A percentile compares a stretch with the other conserved stretches of the same genome.
Conservation (phyloP, 2,888 invertebrate species). For the Aphodius sticticus region DNA sequence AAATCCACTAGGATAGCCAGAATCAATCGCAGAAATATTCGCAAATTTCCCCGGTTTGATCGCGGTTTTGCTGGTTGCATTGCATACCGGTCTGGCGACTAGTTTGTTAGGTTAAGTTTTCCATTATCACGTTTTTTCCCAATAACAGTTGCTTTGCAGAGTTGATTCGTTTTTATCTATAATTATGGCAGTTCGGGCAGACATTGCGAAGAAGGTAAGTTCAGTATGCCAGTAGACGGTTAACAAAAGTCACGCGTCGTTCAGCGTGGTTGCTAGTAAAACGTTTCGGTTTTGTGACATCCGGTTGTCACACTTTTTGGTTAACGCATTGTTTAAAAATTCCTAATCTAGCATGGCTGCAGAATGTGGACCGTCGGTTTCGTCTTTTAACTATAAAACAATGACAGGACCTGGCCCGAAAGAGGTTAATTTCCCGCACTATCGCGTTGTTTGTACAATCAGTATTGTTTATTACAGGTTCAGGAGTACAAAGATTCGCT, state of each 20-base stretch:
- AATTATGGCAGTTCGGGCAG: not conserved
- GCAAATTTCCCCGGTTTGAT: not conserved
- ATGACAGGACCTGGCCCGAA: not conserved
- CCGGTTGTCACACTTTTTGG: not conserved
- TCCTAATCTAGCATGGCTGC: slow-evolving; percentile 4
- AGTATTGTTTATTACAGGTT: slow-evolving; percentile 67
- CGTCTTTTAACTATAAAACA: not conserved
- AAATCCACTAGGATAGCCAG: not conserved
- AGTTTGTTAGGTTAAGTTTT: not conserved
- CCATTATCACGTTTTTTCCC: not conserved
- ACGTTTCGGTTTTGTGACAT: not conserved
- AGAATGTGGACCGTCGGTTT: not conserved
- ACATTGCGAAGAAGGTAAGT: not conserved
- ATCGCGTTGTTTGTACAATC: not conserved
- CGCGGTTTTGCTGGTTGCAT: not conserved
- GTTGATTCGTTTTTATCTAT: not conserved
- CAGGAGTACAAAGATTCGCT: slow-evolving; percentile 90
- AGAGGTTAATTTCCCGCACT: not conserved
- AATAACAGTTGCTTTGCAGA: not conserved
- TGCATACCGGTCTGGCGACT: not conserved
- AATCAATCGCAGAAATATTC: not conserved
- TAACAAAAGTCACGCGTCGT: not conserved
- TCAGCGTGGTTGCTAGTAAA: not conserved
- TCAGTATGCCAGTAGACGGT: not conserved
- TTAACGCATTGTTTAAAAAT: not conserved